phyloP scores from a whole-genome alignment of 2,113 vertebrate species.

The Guaruba guarouba region DNA sequence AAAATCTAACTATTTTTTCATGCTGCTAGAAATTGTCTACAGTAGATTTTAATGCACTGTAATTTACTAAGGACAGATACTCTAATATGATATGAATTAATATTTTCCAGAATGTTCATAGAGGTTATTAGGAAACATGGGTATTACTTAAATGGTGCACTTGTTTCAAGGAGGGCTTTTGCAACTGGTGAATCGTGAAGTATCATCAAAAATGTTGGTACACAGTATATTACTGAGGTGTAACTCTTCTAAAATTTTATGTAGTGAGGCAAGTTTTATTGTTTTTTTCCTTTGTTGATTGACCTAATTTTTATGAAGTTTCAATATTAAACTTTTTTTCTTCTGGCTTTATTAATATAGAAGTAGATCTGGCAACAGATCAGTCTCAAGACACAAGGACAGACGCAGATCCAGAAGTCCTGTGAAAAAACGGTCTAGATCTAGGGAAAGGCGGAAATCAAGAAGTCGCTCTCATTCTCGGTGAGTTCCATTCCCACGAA shows the following conservation, averaged over 20 bases:
- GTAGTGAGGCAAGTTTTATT: neutral
- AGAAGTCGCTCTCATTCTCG: conserved; percentile 84
- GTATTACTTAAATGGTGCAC: neutral
- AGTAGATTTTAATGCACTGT: neutral
- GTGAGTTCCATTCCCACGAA: conserved; percentile 46
- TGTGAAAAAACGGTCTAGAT: conserved; percentile 85
- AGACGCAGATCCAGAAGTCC: conserved; percentile 79
- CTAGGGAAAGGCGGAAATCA: conserved; percentile 82
- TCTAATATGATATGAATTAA: neutral
- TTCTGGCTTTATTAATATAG: conserved; percentile 49
- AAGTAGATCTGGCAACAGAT: conserved; percentile 80
- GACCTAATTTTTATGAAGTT: neutral
- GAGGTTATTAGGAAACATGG: neutral
- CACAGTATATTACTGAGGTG: neutral
- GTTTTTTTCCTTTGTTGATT: fast-evolving
- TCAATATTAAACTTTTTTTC: neutral
- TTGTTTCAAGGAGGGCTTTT: neutral
- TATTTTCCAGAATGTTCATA: neutral
- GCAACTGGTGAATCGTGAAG: neutral
- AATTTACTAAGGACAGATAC: neutral
- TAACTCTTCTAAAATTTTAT: neutral
- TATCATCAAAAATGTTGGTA: neutral
- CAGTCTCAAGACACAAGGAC: conserved; percentile 77
- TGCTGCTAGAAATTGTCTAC: neutral
- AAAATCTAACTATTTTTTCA: neutral